Conservation (phyloP, 1,140 invertebrate species). For the Papilio aristodemus region DNA sequence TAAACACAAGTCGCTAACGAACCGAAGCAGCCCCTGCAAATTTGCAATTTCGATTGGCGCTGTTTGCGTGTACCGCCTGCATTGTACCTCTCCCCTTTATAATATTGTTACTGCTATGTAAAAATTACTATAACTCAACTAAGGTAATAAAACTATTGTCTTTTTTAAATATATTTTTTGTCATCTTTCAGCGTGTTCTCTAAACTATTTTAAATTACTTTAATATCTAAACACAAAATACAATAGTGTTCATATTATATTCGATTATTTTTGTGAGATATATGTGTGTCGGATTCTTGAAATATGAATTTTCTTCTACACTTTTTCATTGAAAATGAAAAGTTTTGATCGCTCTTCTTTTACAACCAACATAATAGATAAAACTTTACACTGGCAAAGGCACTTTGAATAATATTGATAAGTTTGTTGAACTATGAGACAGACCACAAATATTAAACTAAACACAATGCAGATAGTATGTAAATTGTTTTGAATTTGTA, state of each 20-base stretch:
- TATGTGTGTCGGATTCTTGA: background rate
- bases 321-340: background rate
- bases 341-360: background rate
- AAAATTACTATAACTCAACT: constrained; percentile 28
- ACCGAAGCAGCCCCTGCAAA: constrained; percentile 75
- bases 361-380: background rate
- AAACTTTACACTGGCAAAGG: constrained; percentile 2
- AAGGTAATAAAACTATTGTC: constrained; percentile 1
- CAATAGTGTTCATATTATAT: too few species aligned
- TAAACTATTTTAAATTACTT: too few species aligned
- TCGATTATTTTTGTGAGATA: too few species aligned
- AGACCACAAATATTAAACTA: constrained; percentile 16
- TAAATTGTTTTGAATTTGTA: constrained; percentile 17
- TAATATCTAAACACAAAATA: too few species aligned
- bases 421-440: background rate
- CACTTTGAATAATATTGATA: constrained; percentile 12
- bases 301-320: background rate
- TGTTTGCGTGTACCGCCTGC: constrained; percentile 59
- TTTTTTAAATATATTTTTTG: background rate
- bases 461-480: constrained; percentile 11
- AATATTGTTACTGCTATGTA: constrained; percentile 26
- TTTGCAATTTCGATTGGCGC: constrained; percentile 79
- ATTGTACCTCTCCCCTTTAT: constrained; percentile 25
- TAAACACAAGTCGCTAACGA: constrained; percentile 78
- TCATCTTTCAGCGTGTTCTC: too few species aligned